Conservation (phyloP, 2,888 invertebrate species). For the Mimachlamys varia region DNA sequence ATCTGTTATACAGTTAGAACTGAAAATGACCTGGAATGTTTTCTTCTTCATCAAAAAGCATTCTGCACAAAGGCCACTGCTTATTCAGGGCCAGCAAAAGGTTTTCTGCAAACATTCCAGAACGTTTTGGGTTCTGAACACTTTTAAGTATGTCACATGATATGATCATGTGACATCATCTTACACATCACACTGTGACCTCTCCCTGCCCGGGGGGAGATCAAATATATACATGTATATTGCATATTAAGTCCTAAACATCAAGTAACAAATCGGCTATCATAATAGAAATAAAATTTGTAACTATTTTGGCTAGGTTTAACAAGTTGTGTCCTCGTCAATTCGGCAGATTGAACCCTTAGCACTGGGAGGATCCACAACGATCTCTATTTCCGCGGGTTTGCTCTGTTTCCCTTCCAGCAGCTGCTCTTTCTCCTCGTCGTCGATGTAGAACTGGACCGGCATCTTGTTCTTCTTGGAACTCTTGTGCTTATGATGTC, state of each 20-base stretch:
- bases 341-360: conserved; percentile 40
- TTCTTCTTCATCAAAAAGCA: background rate
- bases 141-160: background rate
- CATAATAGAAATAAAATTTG: background rate
- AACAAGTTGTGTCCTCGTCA: conserved; percentile 87
- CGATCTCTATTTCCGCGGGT: conserved; percentile 58
- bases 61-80: background rate
- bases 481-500: conserved; percentile 13
- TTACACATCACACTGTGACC: background rate
- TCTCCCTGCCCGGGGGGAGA: background rate
- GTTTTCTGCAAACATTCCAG: background rate
- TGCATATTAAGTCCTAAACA: background rate
- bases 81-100: background rate
- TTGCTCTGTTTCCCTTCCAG: conserved; percentile 59
- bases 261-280: background rate
- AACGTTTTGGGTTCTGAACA: background rate
- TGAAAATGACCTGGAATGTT: background rate
- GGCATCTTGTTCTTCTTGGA: conserved; percentile 62
- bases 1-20: background rate
- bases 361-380: conserved; percentile 74
- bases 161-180: background rate
- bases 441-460: conserved; percentile 74
- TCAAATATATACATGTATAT: background rate
- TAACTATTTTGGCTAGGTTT: background rate
- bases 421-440: conserved; percentile 62